Conservation (phyloP, 2,888 invertebrate species). For the Scaptomyza polygonia region DNA sequence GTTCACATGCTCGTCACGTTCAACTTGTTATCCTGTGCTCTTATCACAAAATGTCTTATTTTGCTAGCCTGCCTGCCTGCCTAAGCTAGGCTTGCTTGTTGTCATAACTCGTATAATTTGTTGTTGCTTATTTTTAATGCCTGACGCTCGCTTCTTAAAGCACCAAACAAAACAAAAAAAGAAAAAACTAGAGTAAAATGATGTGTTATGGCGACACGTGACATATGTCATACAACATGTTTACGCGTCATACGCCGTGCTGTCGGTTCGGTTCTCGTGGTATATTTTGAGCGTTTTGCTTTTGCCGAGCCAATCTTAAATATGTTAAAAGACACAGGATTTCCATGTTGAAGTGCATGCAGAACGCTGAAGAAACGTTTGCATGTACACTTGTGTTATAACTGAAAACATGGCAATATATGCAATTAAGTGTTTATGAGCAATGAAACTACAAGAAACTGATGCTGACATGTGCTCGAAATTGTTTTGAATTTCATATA, state of each 20-base stretch:
- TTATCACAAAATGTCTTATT: constrained; percentile 71
- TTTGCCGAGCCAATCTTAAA: constrained; percentile 1
- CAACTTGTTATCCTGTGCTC: constrained; percentile 68
- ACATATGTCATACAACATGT: constrained; percentile 68
- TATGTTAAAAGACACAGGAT: constrained; percentile 2
- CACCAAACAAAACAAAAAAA: too few species aligned
- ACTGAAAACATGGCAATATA: constrained; percentile 33
- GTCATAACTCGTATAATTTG: constrained; percentile 59
- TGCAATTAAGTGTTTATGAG: constrained; percentile 32
- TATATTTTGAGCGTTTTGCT: constrained; percentile 11
- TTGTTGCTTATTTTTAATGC: constrained; percentile 11
- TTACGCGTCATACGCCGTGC: constrained; percentile 55
- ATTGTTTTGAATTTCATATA: too few species aligned
- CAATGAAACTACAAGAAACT: constrained; percentile 22
- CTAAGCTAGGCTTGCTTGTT: constrained; percentile 35
- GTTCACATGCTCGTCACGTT: constrained; percentile 64
- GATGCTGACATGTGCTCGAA: too few species aligned
- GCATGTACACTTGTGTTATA: too few species aligned
- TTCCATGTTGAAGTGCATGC: constrained; percentile 19
- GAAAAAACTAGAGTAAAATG: constrained; percentile 52
- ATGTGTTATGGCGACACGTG: constrained; percentile 68
- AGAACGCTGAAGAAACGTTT: too few species aligned
- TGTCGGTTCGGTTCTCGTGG: constrained; percentile 31
- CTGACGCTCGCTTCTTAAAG: background rate
- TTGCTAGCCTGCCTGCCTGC: constrained; percentile 45